These are phyloP conservation scores for Hoplias malabaricus DNA, from an alignment of 2,113 vertebrate genomes.

Conservation along the genomic window DNA sequence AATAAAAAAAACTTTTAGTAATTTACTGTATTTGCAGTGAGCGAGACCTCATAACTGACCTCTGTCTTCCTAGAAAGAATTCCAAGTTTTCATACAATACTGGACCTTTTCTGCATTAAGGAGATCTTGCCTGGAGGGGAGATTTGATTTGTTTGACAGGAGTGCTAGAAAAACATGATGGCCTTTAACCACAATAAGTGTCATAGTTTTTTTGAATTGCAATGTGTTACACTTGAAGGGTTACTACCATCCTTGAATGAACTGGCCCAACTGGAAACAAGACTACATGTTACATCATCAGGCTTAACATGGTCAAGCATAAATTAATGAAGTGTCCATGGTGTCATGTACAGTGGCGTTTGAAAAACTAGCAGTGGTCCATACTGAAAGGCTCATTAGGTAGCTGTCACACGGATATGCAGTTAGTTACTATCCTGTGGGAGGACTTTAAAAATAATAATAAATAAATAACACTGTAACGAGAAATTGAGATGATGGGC, in stretches of 20 bases:
- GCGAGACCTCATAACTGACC: slow-evolving; percentile 3
- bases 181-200: slow-evolving; percentile 21
- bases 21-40: slow-evolving; percentile 13
- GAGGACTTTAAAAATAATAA: neutral
- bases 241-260: slow-evolving; percentile 1
- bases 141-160: slow-evolving; percentile 37
- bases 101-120: slow-evolving; percentile 21
- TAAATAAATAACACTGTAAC: neutral
- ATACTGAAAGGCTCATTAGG: neutral
- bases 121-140: slow-evolving; percentile 25
- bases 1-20: slow-evolving; percentile 5
- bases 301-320: neutral
- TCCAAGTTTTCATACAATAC: neutral
- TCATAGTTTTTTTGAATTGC: slow-evolving; percentile 11
- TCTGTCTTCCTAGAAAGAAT: neutral
- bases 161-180: slow-evolving; percentile 8
- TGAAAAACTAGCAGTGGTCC: neutral
- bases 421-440: slow-evolving; percentile 9
- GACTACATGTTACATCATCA: slow-evolving; percentile 1
- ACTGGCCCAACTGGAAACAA: neutral
- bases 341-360: neutral
- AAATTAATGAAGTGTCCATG: slow-evolving; percentile 3
- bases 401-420: neutral
- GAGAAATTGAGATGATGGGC: neutral
- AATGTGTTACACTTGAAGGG: neutral